Evolutionary conservation across 1,140 invertebrate genomes (phyloP), one percentile per base, ranked within the genome.

Genomic region (Cyphomyrmex costatus): DNA sequence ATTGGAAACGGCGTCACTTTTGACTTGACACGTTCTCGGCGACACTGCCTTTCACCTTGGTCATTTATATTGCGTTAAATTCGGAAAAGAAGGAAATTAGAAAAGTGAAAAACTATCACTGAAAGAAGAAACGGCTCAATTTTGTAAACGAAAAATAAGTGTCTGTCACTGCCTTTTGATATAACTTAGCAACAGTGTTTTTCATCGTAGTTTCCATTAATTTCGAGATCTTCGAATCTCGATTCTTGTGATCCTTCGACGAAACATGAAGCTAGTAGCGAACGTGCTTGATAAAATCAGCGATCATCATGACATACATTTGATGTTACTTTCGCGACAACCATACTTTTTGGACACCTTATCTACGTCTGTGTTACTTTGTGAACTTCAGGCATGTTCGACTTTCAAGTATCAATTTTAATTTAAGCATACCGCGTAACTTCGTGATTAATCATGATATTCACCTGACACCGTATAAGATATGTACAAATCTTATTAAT

Each of bases 261-360:
- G 36, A 82, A 82, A 82, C 53, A 83, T 83, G 79, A 83, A 73
- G 79, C 36, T 83, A 16, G 42, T 61, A 70, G 42, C 5, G 36
- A 27, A 21, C 16, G 24, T 42, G 36, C n/a, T 74, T 14, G 14
- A 46, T 83, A 33, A 33, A 74, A 33, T 83, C 42, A 60, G 19
- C 14, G 53, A 74, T 83, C 51, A 70, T 56, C 4, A 8, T 19
- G 66, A 73, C 19, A 74, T n/a, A 46, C 24, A 73, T 46, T 60
- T 60, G 8, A 83, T 58, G 30, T 68, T 80, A 82, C 56, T 71
- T 58, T 82, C 51, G 24, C 53, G 42, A 30, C 66, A 68, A 73
- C 24, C 24, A 19, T 46, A 46, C n/a, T 60, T 73, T 58, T 42
- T 33, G 79, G 53, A 49, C 24, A 73, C 53, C 58, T 82, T 51